A percentile compares a stretch with the other conserved stretches of the same genome.
phyloP scores from a whole-genome alignment of 1,140 invertebrate genomes.

The Tyrophagus putrescentiae region DNA sequence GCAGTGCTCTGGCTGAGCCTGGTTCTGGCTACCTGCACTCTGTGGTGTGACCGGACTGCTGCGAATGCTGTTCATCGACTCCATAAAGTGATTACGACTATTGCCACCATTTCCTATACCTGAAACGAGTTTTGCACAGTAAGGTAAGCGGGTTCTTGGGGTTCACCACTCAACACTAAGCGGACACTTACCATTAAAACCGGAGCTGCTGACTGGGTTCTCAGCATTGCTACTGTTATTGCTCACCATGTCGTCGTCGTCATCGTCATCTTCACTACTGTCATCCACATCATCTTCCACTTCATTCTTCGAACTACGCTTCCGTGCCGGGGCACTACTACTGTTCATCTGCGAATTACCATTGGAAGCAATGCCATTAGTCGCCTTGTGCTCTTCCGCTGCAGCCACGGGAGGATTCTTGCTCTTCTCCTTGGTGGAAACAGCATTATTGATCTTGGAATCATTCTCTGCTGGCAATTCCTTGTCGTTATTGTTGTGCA shows the following conservation, averaged over 20 bases:
- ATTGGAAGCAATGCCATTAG: conserved; percentile 7
- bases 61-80: not conserved
- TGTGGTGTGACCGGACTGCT: not conserved
- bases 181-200: conserved; percentile 18
- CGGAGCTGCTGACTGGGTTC: conserved; percentile 19
- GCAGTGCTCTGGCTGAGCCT: conserved; percentile 22
- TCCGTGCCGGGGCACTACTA: not conserved
- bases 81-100: not conserved
- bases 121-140: not conserved
- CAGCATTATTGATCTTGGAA: no score
- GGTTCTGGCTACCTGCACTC: not conserved
- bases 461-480: not conserved
- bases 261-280: conserved; percentile 21
- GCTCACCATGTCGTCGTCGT: conserved; percentile 17
- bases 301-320: not conserved
- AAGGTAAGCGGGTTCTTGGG: not conserved
- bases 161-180: not conserved
- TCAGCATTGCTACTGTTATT: conserved; percentile 22
- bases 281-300: conserved; percentile 16
- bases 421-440: no score
- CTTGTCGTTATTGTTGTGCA: conserved; percentile 12
- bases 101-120: not conserved
- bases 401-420: not conserved
- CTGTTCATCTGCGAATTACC: not conserved
- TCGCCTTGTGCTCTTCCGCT: not conserved